These are phyloP conservation scores for Pollicipes pollicipes DNA, from an alignment of 1,140 invertebrate species.

Conservation along the genomic window DNA sequence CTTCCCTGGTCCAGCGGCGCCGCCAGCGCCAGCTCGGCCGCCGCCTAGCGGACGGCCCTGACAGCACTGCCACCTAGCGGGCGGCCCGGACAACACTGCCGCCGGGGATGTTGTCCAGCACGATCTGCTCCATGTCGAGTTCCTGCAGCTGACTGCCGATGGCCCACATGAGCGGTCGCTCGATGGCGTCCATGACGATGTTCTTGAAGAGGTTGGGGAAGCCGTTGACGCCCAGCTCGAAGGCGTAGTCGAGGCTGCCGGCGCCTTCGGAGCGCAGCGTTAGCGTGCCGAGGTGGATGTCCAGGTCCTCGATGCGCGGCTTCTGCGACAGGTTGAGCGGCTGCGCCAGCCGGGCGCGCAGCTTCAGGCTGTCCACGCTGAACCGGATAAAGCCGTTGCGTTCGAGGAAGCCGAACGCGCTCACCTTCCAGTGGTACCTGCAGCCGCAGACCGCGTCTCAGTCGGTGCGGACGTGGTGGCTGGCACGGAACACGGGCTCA, in stretches of 20 bases:
- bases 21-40: no score
- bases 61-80: no score
- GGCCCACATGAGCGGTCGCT: conserved; percentile 5
- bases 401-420: not conserved
- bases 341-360: not conserved
- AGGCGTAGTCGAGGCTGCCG: conserved; percentile 13
- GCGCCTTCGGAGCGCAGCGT: conserved; percentile 13
- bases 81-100: not conserved
- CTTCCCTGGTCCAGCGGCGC: no score
- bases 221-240: conserved; percentile 14
- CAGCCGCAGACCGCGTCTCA: not conserved
- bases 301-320: conserved; percentile 4
- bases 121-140: not conserved
- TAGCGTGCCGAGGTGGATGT: conserved; percentile 11
- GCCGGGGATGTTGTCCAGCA: conserved; percentile 1
- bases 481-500: no score
- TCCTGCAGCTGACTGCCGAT: conserved; percentile 5
- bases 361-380: conserved; percentile 4
- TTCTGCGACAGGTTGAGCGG: not conserved
- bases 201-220: conserved; percentile 15
- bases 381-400: conserved; percentile 3
- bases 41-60: no score
- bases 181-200: conserved; percentile 14
- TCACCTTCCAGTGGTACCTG: conserved; percentile 3
- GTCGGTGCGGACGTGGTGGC: no score